Evolutionary conservation across 2,113 vertebrate species (phyloP).

Genomic region (Perca flavescens): DNA sequence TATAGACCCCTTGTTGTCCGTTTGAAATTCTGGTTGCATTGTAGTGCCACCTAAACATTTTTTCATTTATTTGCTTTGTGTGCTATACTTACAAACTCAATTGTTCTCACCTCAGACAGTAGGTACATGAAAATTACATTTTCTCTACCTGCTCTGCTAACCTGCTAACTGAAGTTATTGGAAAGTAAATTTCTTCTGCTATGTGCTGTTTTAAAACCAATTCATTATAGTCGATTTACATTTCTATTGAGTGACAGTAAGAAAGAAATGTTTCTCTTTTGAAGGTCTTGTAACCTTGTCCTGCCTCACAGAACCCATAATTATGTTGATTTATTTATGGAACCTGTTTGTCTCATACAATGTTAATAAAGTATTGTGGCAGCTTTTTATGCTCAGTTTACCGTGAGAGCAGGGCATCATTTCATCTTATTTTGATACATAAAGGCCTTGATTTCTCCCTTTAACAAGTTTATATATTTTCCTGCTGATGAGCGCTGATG

Average conservation of each 20-base stretch:
- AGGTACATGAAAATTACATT: neutral
- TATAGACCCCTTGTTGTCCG: constrained; percentile 38
- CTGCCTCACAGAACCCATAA: constrained; percentile 18
- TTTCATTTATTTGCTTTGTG: constrained; percentile 6
- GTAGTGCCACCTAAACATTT: neutral
- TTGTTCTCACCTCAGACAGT: neutral
- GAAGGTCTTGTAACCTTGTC: constrained; percentile 7
- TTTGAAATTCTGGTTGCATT: constrained; percentile 21
- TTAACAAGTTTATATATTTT: constrained; percentile 51
- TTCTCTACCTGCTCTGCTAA: neutral
- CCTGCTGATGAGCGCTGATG: constrained; percentile 48
- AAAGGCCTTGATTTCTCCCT: constrained; percentile 33
- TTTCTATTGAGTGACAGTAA: constrained; percentile 5
- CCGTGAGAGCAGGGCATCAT: constrained; percentile 7
- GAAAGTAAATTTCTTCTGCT: constrained; percentile 5
- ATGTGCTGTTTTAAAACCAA: constrained; percentile 1
- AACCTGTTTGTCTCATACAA: constrained; percentile 9
- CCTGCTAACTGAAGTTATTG: constrained; percentile 5
- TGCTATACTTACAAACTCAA: neutral
- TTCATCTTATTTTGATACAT: constrained; percentile 16
- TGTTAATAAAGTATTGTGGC: constrained; percentile 34
- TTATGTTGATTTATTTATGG: constrained; percentile 6
- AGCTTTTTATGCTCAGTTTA: constrained; percentile 38
- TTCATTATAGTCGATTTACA: neutral
- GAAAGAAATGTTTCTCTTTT: constrained; percentile 28